These are phyloP conservation scores for Cataglyphis livida DNA, from an alignment of 2,888 invertebrate species.

Conservation along the genomic window DNA sequence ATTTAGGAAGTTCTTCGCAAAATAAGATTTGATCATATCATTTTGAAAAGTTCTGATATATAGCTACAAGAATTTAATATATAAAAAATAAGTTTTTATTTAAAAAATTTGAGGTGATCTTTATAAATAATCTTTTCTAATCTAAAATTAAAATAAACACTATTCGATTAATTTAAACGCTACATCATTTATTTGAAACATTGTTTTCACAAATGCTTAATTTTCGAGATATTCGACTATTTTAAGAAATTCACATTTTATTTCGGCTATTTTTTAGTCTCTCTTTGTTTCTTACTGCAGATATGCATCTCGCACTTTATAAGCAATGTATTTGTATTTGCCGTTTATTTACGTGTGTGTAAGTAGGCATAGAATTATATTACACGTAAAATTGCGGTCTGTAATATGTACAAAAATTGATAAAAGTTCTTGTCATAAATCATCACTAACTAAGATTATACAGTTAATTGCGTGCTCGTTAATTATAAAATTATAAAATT, in stretches of 20 bases:
- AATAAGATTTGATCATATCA: background rate
- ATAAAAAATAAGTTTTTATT: background rate
- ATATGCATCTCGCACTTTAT: constrained; percentile 25
- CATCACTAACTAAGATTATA: constrained; percentile 75
- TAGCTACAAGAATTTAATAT: background rate
- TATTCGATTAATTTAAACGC: background rate
- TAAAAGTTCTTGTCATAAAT: constrained; percentile 61
- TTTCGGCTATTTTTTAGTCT: background rate
- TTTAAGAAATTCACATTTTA: background rate
- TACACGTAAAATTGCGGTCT: constrained; percentile 59
- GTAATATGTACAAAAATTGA: constrained; percentile 69
- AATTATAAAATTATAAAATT: constrained; percentile 34
- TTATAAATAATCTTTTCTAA: background rate
- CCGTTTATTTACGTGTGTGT: background rate
- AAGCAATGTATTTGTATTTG: constrained; percentile 16
- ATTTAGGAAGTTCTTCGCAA: background rate
- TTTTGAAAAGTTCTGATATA: background rate
- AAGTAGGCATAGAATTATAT: constrained; percentile 42
- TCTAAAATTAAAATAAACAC: background rate
- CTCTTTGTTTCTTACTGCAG: background rate
- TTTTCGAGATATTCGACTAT: background rate
- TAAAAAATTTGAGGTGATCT: background rate
- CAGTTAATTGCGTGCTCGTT: constrained; percentile 69
- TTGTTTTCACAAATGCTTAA: background rate
- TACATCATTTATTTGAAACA: background rate